A percentile compares a stretch with the other conserved stretches of the same genome.
Conservation (phyloP, 2,113 vertebrate species). For the Myrmecophaga tridactyla region DNA sequence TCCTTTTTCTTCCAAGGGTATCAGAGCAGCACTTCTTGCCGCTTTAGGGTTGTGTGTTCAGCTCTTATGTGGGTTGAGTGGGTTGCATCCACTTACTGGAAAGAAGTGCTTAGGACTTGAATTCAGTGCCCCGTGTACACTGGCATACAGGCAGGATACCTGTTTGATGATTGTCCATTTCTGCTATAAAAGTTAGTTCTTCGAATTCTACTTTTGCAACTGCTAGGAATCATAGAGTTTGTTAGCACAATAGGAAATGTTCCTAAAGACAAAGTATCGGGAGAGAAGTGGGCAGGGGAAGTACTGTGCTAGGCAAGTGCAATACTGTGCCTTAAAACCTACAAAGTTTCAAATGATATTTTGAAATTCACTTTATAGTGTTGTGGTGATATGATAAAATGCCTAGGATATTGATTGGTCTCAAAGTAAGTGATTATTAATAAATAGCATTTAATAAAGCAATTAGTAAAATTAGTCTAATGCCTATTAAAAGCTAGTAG, state of each 20-base stretch:
- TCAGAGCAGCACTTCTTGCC: background rate
- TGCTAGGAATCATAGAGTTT: background rate
- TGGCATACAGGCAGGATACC: background rate
- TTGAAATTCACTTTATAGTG: background rate
- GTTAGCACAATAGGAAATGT: background rate
- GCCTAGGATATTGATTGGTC: background rate
- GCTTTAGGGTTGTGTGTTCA: background rate
- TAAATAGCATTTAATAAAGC: background rate
- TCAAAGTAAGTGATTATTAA: background rate
- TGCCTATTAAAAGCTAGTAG: background rate
- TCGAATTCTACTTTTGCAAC: background rate
- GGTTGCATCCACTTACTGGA: background rate
- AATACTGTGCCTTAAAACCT: background rate
- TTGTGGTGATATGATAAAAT: background rate
- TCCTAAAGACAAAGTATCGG: background rate
- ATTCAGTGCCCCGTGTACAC: background rate
- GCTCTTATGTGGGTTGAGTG: background rate
- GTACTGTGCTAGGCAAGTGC: background rate
- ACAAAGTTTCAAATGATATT: background rate
- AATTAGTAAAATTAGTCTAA: slow-evolving; percentile 3
- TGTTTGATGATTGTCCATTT: background rate
- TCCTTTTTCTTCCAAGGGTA: background rate
- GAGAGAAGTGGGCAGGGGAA: background rate
- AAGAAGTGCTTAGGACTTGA: background rate
- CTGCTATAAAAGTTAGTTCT: slow-evolving; percentile 7